These are phyloP conservation scores for Norana najaformis DNA, from an alignment of 2,888 invertebrate genomes.

Conservation along the genomic window DNA sequence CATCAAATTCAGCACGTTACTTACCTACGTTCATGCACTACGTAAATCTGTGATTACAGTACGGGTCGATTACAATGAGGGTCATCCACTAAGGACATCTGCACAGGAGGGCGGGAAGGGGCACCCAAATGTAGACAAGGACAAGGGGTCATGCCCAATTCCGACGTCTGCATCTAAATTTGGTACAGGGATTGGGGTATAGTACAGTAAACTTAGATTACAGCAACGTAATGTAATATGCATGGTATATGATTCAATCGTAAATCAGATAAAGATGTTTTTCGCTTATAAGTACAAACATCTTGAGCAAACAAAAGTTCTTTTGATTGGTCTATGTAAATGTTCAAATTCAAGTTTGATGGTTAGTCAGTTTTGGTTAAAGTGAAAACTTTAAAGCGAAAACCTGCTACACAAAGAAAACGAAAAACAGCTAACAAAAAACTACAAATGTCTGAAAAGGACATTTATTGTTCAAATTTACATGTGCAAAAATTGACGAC, in stretches of 20 bases:
- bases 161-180: too few relatives aligned
- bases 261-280: neutral
- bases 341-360: neutral
- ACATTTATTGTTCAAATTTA: too few relatives aligned
- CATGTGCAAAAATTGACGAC: too few relatives aligned
- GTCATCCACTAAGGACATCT: too few relatives aligned
- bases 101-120: too few relatives aligned
- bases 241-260: neutral
- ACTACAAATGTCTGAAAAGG: neutral
- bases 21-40: neutral
- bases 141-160: too few relatives aligned
- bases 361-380: neutral
- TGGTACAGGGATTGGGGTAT: too few relatives aligned
- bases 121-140: too few relatives aligned
- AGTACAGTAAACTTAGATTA: neutral
- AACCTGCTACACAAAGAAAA: neutral
- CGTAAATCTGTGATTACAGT: too few relatives aligned
- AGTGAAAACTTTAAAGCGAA: neutral
- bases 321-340: neutral
- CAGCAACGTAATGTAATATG: neutral
- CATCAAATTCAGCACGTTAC: neutral
- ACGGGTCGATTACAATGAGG: neutral
- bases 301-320: neutral
- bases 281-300: neutral
- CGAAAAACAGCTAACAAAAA: neutral